These are phyloP conservation scores for Kryptolebias ocellatus DNA, from an alignment of 2,797 vertebrate species.

Conservation along the genomic window DNA sequence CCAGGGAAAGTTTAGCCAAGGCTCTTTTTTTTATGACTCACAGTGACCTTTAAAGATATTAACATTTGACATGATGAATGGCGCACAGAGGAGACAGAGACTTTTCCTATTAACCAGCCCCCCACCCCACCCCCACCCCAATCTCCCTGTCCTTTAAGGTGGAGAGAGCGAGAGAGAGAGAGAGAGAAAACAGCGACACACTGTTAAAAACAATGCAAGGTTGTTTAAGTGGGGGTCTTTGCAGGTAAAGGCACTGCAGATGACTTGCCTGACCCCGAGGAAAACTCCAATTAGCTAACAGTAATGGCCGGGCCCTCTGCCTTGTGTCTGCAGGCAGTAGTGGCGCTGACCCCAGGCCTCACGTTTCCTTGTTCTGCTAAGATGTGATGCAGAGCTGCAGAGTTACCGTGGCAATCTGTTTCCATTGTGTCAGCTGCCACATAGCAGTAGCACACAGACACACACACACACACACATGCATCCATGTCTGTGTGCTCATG, in stretches of 20 bases:
- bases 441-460: conserved; percentile 12
- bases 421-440: conserved; percentile 72
- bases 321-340: conserved; percentile 57
- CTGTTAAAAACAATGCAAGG: conserved; percentile 58
- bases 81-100: conserved; percentile 65
- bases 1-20: conserved; percentile 76
- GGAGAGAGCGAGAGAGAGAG: conserved; percentile 28
- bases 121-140: conserved; percentile 2
- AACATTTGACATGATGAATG: conserved; percentile 78
- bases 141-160: conserved; percentile 30
- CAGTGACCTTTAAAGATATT: conserved; percentile 81
- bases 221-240: conserved; percentile 34
- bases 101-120: conserved; percentile 74
- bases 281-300: conserved; percentile 77
- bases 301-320: conserved; percentile 65
- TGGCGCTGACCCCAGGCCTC: conserved; percentile 65
- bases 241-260: conserved; percentile 54
- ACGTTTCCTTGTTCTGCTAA: conserved; percentile 48
- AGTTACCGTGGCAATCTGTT: conserved; percentile 64
- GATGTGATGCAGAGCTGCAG: conserved; percentile 65
- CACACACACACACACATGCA: conserved; percentile 2
- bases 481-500: background rate
- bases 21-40: conserved; percentile 74
- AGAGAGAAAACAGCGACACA: conserved; percentile 43
- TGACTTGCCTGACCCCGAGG: conserved; percentile 68